Evolutionary conservation across 1,140 invertebrate genomes (phyloP), one percentile per base, ranked within the genome.

Genomic region (Adelges cooleyi): DNA sequence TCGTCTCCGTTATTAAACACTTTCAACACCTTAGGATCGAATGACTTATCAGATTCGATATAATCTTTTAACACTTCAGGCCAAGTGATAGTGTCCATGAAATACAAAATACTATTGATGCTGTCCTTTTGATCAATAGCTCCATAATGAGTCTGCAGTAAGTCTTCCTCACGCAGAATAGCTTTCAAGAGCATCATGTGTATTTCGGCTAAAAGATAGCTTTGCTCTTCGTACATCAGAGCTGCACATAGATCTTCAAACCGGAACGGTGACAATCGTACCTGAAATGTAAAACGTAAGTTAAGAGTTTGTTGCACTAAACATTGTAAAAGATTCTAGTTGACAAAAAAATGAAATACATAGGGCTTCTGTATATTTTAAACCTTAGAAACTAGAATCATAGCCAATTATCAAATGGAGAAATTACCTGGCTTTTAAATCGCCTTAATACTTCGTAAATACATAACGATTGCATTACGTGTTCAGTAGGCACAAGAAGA

Each of bases 221-320:
- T 92, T 74, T 95, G 90, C 75, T 98, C 93, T 71, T 96, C 90
- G 72, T 85, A 88, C 59, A 86, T 80, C n/a, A 98, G 72, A 33
- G 91, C 89, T 9, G 90, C 89, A 80, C 92, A 94, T 73, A 98
- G 90, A 75, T 98, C 94, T 80, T 98, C 95, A 75, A 97, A 86
- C 67, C 91, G 82, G 77, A 96, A 97, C 49, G 92, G 92, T 15
- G 93, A 94, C 4, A 98, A 77, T 62, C 94, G 80, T 8, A 97
- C 84, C 56, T 62, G 29, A 0, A 20, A 62, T n/a, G 2, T 44
- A 29, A 38, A 54, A 20, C 18, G 9, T 29, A 51, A 27, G 11
- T 33, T 6, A n/a, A 33, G 5, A 4, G 29, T 51, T n/a, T 3
- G 2, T 25, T 33, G 29, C 23, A 29, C 11, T n/a, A 29, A 27